Evolutionary conservation across 2,888 invertebrate genomes (phyloP).

Genomic region (Acleris sparsana): DNA sequence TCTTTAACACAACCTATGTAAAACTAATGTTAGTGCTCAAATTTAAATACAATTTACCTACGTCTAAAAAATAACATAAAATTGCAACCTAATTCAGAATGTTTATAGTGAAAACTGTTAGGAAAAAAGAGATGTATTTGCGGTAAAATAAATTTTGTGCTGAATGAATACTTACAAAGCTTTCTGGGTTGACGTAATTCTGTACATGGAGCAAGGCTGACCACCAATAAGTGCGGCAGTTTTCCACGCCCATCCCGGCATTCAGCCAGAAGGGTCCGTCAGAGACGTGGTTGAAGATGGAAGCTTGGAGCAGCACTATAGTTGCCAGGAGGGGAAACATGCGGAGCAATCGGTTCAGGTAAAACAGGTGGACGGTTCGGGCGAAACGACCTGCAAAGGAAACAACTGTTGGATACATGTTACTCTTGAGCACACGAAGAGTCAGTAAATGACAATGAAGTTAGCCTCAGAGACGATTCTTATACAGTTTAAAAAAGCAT

Average conservation of each 20-base stretch:
- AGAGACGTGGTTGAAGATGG: constrained; percentile 53
- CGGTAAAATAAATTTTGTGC: too few relatives aligned
- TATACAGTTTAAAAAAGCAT: too few relatives aligned
- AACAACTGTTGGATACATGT: constrained; percentile 32
- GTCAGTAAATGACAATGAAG: too few relatives aligned
- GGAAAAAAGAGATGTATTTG: too few relatives aligned
- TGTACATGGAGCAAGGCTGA: constrained; percentile 73
- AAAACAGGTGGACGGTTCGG: constrained; percentile 54
- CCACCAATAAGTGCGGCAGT: constrained; percentile 79
- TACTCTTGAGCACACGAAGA: too few relatives aligned
- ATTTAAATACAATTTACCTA: too few relatives aligned
- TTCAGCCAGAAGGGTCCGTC: constrained; percentile 70
- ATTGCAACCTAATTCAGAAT: too few relatives aligned
- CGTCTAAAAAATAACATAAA: too few relatives aligned
- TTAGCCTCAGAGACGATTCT: too few relatives aligned
- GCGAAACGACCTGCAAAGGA: constrained; percentile 54
- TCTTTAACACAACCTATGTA: too few relatives aligned
- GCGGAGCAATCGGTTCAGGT: constrained; percentile 55
- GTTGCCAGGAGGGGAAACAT: constrained; percentile 61
- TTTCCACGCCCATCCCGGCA: constrained; percentile 56
- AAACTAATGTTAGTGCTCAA: too few relatives aligned
- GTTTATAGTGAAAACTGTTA: too few relatives aligned
- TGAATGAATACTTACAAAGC: constrained; percentile 47
- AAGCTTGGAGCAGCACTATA: constrained; percentile 55
- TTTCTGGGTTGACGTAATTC: constrained; percentile 66